Base-by-base conservation (phyloP, 2,113 vertebrate species). In the Beaufortia kweichowensis region DNA sequence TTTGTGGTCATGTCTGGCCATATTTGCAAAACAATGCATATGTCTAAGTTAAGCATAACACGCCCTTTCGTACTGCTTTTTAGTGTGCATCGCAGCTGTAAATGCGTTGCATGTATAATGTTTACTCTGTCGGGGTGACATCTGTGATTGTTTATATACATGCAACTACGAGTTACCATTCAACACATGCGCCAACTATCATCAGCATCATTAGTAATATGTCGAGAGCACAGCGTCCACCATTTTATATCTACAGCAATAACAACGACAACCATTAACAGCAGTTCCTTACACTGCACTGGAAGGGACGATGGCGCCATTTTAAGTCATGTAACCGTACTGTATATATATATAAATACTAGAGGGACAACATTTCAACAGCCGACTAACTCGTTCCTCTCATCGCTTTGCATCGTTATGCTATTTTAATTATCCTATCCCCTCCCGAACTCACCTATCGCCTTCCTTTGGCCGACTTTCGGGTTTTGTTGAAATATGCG, bases 221-320 rank as follows among this genome's bases (percentile, higher is more conserved):
- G n/a, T n/a, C n/a, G 12, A 14, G 1, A n/a, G 33, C 62, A 57
- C 57, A 14, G 33, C n/a, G 73, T 81, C 84, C 85, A 80, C 84
- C 82, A 85, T 85, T 84, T 85, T 86, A 84, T 70, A 71, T 78
- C 75, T 68, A 72, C 70, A 77, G 77, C 46, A 75, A 72, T 82
- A 84, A 87, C 81, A 83, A 84, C 79, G 73, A 81, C 79, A 84
- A 68, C 68, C 56, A 57, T 72, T 81, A 79, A 24, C 15, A 76
- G 63, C 75, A 56, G 66, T 67, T 74, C 14, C 76, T 79, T 62
- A 29, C 28, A 60, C 59, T 76, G 59, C 73, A 43, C 53, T 64
- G 21, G 56, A 28, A n/a, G 23, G 12, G 41, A 24, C 66, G 63
- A 28, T 79, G 74, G 57, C 76, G 84, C 77, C 82, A 80, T 82